These are phyloP conservation scores for Columba janthina DNA, from an alignment of 2,113 vertebrate genomes.

Conservation along the genomic window DNA sequence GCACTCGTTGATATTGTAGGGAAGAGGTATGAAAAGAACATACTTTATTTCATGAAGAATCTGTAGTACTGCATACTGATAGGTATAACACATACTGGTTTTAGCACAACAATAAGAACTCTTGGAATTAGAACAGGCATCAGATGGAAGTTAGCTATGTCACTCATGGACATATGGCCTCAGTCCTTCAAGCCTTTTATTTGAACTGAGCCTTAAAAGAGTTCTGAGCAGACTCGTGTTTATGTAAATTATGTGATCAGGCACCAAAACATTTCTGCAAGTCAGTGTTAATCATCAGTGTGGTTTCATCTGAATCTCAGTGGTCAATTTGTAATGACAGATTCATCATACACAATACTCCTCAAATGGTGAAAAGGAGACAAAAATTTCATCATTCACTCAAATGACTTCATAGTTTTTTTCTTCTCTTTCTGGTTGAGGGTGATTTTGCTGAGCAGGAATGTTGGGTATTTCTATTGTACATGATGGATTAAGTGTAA, in stretches of 20 bases:
- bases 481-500: background rate
- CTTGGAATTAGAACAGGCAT: background rate
- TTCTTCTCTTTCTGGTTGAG: background rate
- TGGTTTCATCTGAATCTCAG: background rate
- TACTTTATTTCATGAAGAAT: background rate
- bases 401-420: background rate
- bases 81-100: background rate
- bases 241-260: background rate
- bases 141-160: background rate
- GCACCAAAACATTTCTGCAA: background rate
- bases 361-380: background rate
- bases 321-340: fast-evolving
- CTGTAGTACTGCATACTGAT: background rate
- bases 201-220: background rate
- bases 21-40: background rate
- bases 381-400: background rate
- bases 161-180: background rate
- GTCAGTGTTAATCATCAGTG: background rate
- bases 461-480: background rate
- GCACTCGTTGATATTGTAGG: background rate
- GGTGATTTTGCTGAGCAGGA: background rate
- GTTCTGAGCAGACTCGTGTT: background rate
- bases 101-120: background rate
- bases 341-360: background rate
- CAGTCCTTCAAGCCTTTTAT: background rate